phyloP scores from a whole-genome alignment of 1,140 invertebrate genomes.

The Venustaconcha ellipsiformis region DNA sequence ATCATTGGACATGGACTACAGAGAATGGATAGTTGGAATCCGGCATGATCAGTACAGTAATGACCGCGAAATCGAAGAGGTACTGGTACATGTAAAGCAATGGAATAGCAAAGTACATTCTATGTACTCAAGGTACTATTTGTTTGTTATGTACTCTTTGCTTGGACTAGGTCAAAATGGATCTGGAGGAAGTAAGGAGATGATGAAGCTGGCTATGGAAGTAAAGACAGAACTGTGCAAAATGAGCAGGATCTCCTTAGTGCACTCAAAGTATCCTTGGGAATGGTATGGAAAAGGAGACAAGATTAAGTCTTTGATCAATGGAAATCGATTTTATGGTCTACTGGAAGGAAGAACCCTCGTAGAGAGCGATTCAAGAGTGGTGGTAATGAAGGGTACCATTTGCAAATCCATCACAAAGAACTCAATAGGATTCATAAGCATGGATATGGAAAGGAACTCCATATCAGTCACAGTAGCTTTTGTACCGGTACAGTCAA shows the following conservation, averaged over 20 bases:
- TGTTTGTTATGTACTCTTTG: constrained; percentile 26
- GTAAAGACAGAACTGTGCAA: constrained; percentile 26
- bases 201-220: constrained; percentile 20
- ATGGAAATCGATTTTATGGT: constrained; percentile 13
- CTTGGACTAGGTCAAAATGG: constrained; percentile 27
- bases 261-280: constrained; percentile 16
- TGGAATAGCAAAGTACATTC: constrained; percentile 26
- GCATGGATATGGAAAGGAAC: constrained; percentile 32
- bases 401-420: constrained; percentile 24
- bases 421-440: constrained; percentile 20
- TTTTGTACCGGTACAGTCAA: constrained; percentile 16
- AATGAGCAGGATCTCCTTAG: constrained; percentile 11
- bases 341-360: constrained; percentile 2
- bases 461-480: constrained; percentile 9
- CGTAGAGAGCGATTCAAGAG: not conserved
- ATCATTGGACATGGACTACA: constrained; percentile 35
- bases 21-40: constrained; percentile 38
- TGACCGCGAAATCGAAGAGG: constrained; percentile 23
- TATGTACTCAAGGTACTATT: constrained; percentile 29
- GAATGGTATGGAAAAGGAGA: constrained; percentile 36
- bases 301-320: constrained; percentile 26
- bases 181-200: constrained; percentile 25
- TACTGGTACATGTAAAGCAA: constrained; percentile 15
- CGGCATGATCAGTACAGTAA: constrained; percentile 13
- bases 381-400: constrained; percentile 33